phyloP scores from a whole-genome alignment of 2,888 invertebrate species.

The Dugesia japonica region DNA sequence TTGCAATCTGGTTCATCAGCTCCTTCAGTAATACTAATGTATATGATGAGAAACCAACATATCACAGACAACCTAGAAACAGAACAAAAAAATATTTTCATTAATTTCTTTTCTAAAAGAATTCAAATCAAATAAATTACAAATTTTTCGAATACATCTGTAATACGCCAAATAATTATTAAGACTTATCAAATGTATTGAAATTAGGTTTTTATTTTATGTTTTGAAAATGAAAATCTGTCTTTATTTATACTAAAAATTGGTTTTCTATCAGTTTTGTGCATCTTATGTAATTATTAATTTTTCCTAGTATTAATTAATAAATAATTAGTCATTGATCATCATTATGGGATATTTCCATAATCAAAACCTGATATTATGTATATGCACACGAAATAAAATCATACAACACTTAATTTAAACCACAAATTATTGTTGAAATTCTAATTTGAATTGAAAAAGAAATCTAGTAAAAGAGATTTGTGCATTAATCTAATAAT shows the following conservation, averaged over 20 bases:
- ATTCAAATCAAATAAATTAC: background rate
- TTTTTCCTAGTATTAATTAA: background rate
- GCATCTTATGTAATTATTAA: background rate
- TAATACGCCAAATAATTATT: background rate
- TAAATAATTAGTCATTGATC: conserved; percentile 8
- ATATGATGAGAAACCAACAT: background rate
- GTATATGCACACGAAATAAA: background rate
- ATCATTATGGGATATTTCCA: background rate
- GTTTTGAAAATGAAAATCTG: background rate
- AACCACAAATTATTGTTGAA: too few relatives aligned
- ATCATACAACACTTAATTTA: conserved; percentile 4
- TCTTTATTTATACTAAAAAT: background rate
- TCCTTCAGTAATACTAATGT: background rate
- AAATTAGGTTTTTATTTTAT: background rate
- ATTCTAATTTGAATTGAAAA: too few relatives aligned
- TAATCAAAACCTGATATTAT: background rate
- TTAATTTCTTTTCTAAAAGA: background rate
- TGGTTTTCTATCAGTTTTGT: background rate
- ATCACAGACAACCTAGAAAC: background rate
- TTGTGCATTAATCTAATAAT: background rate
- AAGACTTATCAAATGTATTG: background rate
- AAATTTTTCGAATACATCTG: conserved; percentile 9
- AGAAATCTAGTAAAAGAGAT: too few relatives aligned
- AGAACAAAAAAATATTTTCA: background rate
- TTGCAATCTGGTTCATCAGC: background rate